Base-by-base conservation (phyloP, 1,140 invertebrate genomes). In the Limonius californicus region DNA sequence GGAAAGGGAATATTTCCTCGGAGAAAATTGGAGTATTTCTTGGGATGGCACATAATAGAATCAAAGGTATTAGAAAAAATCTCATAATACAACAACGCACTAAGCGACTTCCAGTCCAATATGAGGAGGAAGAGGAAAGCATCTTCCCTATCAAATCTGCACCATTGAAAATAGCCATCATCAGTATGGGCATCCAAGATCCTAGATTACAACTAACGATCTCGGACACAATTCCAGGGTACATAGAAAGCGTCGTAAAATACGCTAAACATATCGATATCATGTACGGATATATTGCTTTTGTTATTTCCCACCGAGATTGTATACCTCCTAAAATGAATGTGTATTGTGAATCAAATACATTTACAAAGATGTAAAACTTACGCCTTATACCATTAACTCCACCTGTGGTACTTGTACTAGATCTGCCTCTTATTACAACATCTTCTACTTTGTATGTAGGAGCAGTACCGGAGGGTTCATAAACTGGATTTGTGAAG, bases 201-300 rank as follows among this genome's bases (percentile, higher is more conserved):
- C 85, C 85, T 19, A 92, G 85, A 16, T 82, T 83, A 69, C 92
- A 95, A 27, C 90, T 94, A 30, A 87, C 82, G 27, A 96, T 88
- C 77, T 95, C 92, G 0, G 91, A 92, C 59, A 91, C 85, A 19
- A 96, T 92, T 20, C 92, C 93, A 2, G 93, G 93, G 71, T 95
- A 96, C 1, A 95, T 79, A 60, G 88, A 91, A 0, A 95, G 79
- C 0, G 92, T 95, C 0, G 94, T 90, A 70, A 91, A 91, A 72
- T 95, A 95, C 12, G 91, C 90, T 20, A 92, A 74, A 0, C 86
- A 87, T 57, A 95, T 94, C 14, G 89, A 89, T 12, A 90, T 78
- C 92, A 95, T 95, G 76, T 93, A 94, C 0, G 91, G 91, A 77
- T 91, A 94, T 63, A 94, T 91, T 0, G 85, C 81, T 66, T 89